Evolutionary conservation across 1,140 invertebrate species (phyloP), one percentile per base, ranked within the genome.

Genomic region (Dreissena rostriformis): DNA sequence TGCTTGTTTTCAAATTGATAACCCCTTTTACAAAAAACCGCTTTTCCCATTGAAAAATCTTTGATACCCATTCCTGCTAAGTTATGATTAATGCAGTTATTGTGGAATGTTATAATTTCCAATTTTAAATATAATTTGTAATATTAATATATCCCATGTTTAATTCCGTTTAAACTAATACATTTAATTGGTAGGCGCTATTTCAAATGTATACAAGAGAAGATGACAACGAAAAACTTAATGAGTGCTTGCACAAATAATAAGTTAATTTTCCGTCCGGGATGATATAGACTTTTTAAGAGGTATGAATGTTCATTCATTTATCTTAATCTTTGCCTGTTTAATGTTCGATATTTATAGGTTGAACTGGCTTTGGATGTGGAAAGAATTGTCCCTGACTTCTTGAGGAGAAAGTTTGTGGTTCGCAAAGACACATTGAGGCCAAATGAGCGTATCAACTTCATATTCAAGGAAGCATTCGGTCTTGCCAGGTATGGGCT

Each of bases 361-460:
- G 92, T 94, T 55, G 92, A 94, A 76, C 87, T 95, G 66, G 94
- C 94, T 19, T 82, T 95, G 28, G 93, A 94, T 81, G 94, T 95
- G 17, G 94, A 95, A 85, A 87, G 89, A 28, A 87, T 94, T 26
- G 92, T 94, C n/a, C 91, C 91, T 17, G 88, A 92, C 57, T 92
- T 93, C 76, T 87, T 94, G 51, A 86, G 92, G 1, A 83, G 92
- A n/a, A 91, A 91, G 61, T 93, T 92, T 74, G 90, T 92, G 6
- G 82, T 90, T 6, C 89, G 90, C 61, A 78, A 86, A 28, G 89
- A 92, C 72, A 91, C 87, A n/a, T 83, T 94, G 19, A 85, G 86
- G 72, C 94, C 94, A 15, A 95, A 95, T 81, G 75, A 78, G 28
- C 66, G 67, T 61, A 86, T 86, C 71, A 61, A 71, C 85, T 67